Evolutionary conservation across 2,888 invertebrate genomes (phyloP).

Genomic region (Cinara cedri): DNA sequence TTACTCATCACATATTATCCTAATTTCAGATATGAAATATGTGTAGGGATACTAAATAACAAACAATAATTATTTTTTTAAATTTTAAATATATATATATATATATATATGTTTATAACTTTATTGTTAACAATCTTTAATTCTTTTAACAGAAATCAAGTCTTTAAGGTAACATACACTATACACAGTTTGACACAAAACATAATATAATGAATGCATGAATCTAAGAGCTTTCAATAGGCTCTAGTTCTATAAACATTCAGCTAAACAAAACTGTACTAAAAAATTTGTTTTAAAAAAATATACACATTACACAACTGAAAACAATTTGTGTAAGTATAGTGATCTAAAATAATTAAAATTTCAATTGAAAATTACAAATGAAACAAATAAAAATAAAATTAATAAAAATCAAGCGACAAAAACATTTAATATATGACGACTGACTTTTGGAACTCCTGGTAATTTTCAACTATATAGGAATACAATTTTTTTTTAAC

Average conservation of each 20-base stretch:
- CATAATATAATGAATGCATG: constrained; percentile 20
- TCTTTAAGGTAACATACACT: constrained; percentile 52
- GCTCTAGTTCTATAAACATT: constrained; percentile 5
- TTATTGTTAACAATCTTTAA: constrained; percentile 51
- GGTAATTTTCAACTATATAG: constrained; percentile 50
- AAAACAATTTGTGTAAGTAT: constrained; percentile 34
- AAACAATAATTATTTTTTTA: constrained; percentile 9
- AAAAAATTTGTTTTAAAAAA: constrained; percentile 20
- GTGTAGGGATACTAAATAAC: too few relatives aligned
- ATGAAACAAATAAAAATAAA: constrained; percentile 18
- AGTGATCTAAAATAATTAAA: constrained; percentile 25
- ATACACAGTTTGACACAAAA: constrained; percentile 52
- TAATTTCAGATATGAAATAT: too few relatives aligned
- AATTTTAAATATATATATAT: too few relatives aligned
- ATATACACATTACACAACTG: not conserved
- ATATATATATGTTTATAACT: constrained; percentile 34
- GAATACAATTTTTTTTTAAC: constrained; percentile 41
- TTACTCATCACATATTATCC: not conserved
- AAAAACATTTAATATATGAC: constrained; percentile 49
- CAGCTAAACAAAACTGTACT: constrained; percentile 31
- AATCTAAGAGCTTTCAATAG: constrained; percentile 24
- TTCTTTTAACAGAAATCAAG: constrained; percentile 38
- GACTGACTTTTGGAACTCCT: constrained; percentile 50
- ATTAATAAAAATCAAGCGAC: constrained; percentile 44
- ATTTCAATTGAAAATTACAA: constrained; percentile 34